phyloP scores from a whole-genome alignment of 2,113 vertebrate species.

The Serilophus lunatus region DNA sequence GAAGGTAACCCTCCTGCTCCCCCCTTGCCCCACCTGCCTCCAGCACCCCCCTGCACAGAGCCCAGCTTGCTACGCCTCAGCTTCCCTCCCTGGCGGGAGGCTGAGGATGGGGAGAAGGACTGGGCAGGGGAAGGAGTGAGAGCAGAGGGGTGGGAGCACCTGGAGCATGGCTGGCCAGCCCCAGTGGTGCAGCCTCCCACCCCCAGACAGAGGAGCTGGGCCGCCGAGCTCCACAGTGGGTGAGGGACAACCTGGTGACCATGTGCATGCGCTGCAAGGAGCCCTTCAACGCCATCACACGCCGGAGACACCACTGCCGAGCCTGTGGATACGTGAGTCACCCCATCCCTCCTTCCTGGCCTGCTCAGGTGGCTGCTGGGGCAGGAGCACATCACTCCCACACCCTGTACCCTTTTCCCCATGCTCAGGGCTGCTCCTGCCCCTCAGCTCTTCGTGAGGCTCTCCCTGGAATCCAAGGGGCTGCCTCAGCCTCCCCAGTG shows the following conservation, averaged over 20 bases:
- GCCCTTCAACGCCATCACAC: conserved; percentile 70
- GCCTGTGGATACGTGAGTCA: conserved; percentile 75
- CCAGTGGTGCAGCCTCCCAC: neutral
- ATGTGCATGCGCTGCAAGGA: conserved; percentile 82
- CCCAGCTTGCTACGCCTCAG: neutral
- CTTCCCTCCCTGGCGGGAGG: neutral
- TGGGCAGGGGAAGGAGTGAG: neutral
- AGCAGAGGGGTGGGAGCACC: neutral
- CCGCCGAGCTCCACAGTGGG: conserved; percentile 73
- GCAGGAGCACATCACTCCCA: neutral
- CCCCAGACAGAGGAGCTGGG: conserved; percentile 68
- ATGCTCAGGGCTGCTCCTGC: neutral
- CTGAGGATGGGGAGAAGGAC: neutral
- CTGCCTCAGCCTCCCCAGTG: neutral
- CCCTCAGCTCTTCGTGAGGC: neutral
- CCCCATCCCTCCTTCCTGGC: neutral
- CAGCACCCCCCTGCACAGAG: too few relatives aligned
- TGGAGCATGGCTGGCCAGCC: neutral
- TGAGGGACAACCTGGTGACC: conserved; percentile 78
- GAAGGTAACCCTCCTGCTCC: conserved; percentile 27
- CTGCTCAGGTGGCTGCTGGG: neutral
- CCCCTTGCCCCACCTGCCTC: neutral
- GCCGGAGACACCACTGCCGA: conserved; percentile 77
- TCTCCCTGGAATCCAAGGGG: neutral
- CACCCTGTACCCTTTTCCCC: neutral